These are phyloP conservation scores for Eilema sororculum DNA, from an alignment of 2,888 invertebrate genomes.

Conservation along the genomic window DNA sequence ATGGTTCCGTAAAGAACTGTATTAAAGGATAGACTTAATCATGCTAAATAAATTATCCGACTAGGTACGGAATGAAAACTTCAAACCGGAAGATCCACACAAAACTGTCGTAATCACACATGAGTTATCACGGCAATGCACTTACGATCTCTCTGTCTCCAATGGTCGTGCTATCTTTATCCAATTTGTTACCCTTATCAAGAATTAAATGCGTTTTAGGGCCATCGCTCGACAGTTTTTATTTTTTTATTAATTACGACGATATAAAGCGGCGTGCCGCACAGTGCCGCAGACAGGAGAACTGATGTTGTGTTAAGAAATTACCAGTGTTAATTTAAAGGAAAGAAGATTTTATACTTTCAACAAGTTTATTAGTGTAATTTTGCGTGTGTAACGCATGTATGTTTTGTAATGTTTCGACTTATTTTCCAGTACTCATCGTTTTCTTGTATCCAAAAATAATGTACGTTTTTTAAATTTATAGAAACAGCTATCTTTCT, in stretches of 20 bases:
- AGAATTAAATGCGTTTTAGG: conserved; percentile 86
- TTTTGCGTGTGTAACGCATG: too few species aligned
- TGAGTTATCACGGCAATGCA: conserved; percentile 85
- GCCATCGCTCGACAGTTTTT: conserved; percentile 74
- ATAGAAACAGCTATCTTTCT: not conserved
- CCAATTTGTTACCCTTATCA: conserved; percentile 87
- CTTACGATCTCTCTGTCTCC: conserved; percentile 85
- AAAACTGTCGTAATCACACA: conserved; percentile 61
- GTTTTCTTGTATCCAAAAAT: not conserved
- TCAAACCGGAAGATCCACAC: conserved; percentile 57
- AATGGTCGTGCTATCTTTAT: conserved; percentile 82
- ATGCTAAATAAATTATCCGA: too few species aligned
- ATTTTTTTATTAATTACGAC: conserved; percentile 82
- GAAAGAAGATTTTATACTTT: too few species aligned
- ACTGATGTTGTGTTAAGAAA: too few species aligned
- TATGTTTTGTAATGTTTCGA: too few species aligned
- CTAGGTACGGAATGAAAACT: not conserved
- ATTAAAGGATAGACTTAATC: too few species aligned
- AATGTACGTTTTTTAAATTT: not conserved
- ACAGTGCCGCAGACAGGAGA: conserved; percentile 46
- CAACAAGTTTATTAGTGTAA: too few species aligned
- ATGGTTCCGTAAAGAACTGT: too few species aligned
- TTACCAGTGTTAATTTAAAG: too few species aligned
- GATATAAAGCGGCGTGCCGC: conserved; percentile 64
- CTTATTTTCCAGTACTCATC: too few species aligned